Percentiles rank a stretch among this genome's conserved stretches.
Conservation (phyloP, 2,797 vertebrate genomes). For the Heterohyrax brucei region DNA sequence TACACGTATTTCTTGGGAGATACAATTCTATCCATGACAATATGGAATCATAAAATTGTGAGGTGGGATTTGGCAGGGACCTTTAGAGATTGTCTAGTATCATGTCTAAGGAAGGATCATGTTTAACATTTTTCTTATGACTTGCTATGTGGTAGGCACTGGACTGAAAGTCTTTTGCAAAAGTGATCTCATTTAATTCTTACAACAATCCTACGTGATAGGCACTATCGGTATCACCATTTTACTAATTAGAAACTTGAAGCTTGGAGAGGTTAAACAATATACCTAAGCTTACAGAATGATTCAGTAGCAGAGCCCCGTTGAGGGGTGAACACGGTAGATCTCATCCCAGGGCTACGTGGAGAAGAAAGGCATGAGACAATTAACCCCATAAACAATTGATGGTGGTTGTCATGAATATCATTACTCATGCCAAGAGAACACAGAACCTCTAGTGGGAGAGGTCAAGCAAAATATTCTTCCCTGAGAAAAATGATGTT, state of each 20-base stretch:
- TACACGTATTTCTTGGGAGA: no score
- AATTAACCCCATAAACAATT: slow-evolving; percentile 50
- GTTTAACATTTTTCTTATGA: slow-evolving; percentile 31
- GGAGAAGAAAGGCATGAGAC: slow-evolving; percentile 41
- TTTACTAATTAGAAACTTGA: slow-evolving; percentile 71
- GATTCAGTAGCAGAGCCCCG: neutral
- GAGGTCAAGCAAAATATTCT: slow-evolving; percentile 26
- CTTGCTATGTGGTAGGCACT: neutral
- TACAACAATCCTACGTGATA: neutral
- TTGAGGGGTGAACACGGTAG: neutral
- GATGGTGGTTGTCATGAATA: neutral
- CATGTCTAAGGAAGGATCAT: neutral
- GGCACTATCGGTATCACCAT: neutral
- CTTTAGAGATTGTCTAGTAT: neutral
- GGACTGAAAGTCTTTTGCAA: neutral
- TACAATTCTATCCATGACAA: no score
- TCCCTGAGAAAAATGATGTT: neutral
- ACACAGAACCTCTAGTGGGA: neutral
- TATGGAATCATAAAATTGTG: neutral
- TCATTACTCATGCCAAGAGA: neutral
- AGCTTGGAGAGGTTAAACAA: slow-evolving; percentile 41
- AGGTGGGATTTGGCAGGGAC: neutral
- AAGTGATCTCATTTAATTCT: neutral
- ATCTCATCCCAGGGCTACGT: neutral
- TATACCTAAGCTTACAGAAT: slow-evolving; percentile 9